A percentile compares a stretch with the other conserved stretches of the same genome.
Conservation (phyloP, 1,140 invertebrate genomes). For the Sarcophaga bullata region DNA sequence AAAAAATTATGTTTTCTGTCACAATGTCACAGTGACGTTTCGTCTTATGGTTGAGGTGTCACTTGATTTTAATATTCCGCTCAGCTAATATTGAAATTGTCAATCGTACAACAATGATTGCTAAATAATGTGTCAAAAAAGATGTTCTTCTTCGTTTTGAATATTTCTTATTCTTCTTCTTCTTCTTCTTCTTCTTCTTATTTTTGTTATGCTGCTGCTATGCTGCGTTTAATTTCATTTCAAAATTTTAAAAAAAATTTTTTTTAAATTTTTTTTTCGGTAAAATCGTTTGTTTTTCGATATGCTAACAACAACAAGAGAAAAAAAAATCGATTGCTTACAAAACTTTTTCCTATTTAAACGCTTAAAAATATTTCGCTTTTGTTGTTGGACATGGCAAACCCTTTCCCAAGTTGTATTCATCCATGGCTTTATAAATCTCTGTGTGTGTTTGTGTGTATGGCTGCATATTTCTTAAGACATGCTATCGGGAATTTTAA, state of each 20-base stretch:
- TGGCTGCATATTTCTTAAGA: conserved; percentile 18
- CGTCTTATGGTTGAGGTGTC: not conserved
- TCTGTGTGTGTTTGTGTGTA: not conserved
- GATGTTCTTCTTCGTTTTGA: conserved; percentile 35
- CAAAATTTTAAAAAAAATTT: not conserved
- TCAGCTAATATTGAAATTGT: conserved; percentile 25
- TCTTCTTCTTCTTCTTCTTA: not conserved
- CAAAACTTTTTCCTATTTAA: conserved; percentile 27
- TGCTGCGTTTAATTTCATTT: not conserved
- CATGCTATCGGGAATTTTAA: conserved; percentile 36
- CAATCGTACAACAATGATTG: conserved; percentile 39
- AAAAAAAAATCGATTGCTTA: not conserved
- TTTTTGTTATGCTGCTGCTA: no score
- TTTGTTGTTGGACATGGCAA: conserved; percentile 11
- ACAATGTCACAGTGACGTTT: not conserved
- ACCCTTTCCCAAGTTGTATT: conserved; percentile 32
- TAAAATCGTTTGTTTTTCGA: conserved; percentile 24
- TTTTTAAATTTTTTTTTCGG: not conserved
- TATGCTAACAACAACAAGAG: not conserved
- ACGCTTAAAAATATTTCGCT: not conserved
- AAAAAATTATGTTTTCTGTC: not conserved
- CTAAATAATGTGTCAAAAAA: conserved; percentile 41
- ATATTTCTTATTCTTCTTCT: conserved; percentile 20
- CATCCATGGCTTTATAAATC: not conserved
- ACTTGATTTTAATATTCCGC: conserved; percentile 29